These are phyloP conservation scores for Peromyscus aztecus DNA, from an alignment of 2,797 vertebrate species.

Conservation along the genomic window DNA sequence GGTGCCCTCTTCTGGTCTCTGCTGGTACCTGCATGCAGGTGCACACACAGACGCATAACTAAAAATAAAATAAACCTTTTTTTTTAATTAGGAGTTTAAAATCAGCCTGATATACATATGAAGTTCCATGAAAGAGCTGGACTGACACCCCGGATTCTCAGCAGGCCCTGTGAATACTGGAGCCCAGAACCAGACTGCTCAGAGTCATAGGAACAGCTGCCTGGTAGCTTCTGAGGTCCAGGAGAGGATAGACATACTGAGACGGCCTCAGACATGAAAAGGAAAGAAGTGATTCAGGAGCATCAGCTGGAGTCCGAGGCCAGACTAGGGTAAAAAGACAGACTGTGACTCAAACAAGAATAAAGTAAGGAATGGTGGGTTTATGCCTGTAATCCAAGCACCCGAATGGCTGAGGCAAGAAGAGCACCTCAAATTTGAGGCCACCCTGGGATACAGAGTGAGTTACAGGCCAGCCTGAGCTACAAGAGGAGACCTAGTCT, in stretches of 20 bases:
- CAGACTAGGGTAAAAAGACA: neutral
- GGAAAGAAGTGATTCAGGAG: neutral
- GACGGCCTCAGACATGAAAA: neutral
- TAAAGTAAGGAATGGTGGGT: neutral
- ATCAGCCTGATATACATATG: neutral
- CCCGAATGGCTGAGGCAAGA: neutral
- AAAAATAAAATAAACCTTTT: neutral
- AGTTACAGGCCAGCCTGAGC: neutral
- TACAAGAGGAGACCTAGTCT: neutral
- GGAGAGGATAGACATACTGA: neutral
- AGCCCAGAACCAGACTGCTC: neutral
- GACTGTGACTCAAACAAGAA: neutral
- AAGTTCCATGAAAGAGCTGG: neutral
- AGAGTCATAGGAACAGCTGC: constrained; percentile 71
- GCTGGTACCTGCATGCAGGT: neutral
- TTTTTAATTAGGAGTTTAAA: neutral
- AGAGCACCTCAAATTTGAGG: neutral
- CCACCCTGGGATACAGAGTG: neutral
- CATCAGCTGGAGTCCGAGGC: neutral
- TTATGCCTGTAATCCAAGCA: neutral
- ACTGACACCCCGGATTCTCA: neutral
- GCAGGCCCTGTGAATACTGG: neutral
- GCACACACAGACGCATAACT: neutral
- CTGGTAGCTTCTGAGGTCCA: neutral
- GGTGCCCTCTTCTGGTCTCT: neutral